Evolutionary conservation across 2,888 invertebrate genomes (phyloP), one percentile per base, ranked within the genome.

Genomic region (Ormyrus pomaceus): DNA sequence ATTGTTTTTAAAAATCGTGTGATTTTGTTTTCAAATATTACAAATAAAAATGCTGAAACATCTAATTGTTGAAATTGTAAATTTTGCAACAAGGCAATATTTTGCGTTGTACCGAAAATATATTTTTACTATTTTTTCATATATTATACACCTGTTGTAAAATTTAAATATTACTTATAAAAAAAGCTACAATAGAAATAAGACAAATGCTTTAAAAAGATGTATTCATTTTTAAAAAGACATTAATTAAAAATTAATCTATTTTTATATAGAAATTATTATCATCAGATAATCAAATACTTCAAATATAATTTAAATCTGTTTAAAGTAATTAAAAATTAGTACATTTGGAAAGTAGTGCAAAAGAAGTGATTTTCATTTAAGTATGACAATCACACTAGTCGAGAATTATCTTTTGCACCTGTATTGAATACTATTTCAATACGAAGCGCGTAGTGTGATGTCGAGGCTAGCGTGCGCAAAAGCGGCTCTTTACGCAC

Each of bases 41-140:
- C 58, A 45, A 34, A 58, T 56, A 75, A 73, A 58, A 56, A 45
- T 56, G 9, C 45, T 61, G 50, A 59, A 61, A 71, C n/a, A 7
- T n/a, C 13, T 62, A 61, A 34, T 7, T 64, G 8, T 73, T 73
- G 46, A 55, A 55, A 73, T 51, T 72, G 71, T 75, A 66, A 66
- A 75, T 66, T 68, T 51, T 34, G 13, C 50, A 51, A 75, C 58
- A 66, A 59, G 58, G 65, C 65, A 51, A n/a, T 59, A 58, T 50
- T 75, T 75, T 59, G 66, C 51, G 5, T 51, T 19, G 64, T 46
- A 69, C 11, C 10, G 56, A 73, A 59, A 58, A 72, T 66, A 66
- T 75, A 75, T 75, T 75, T 75, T 75, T 75, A 58, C 66, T 75
- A 75, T 68, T 64, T 73, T 64, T 59, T 50, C 19, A 56, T 48